Conservation (phyloP, 2,113 vertebrate genomes). For the Micronisus gabar region DNA sequence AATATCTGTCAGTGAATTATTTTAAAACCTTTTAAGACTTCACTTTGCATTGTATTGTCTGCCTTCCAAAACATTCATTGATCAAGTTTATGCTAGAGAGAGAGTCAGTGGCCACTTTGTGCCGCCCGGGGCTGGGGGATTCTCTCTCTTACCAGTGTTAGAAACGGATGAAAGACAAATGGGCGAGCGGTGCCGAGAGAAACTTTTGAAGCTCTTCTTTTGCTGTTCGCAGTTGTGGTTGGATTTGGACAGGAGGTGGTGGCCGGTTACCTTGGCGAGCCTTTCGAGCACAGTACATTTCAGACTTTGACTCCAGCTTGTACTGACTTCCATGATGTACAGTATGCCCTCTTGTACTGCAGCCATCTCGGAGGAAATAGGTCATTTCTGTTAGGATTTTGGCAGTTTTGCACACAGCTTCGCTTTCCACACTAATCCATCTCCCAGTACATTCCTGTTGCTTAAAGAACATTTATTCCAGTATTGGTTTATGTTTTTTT, state of each 20-base stretch:
- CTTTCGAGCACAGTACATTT: not conserved
- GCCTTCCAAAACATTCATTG: not conserved
- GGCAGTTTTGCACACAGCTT: constrained; percentile 72
- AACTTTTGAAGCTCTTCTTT: not conserved
- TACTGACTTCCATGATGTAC: constrained; percentile 20
- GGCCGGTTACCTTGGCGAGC: not conserved
- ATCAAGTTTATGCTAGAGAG: not conserved
- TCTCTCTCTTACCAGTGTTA: not conserved
- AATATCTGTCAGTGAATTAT: not conserved
- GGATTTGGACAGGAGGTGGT: not conserved
- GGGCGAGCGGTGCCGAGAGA: not conserved
- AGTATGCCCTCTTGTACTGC: constrained; percentile 60
- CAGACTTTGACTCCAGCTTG: constrained; percentile 55
- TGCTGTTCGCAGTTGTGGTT: not conserved
- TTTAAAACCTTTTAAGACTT: not conserved
- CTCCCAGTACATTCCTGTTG: constrained; percentile 67
- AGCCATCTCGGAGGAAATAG: constrained; percentile 59
- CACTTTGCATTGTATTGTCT: not conserved
- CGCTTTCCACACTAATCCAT: constrained; percentile 68
- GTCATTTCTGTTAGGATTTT: constrained; percentile 53
- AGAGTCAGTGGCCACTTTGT: not conserved
- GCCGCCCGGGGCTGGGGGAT: not conserved
- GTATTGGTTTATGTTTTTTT: constrained; percentile 47
- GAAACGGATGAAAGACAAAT: not conserved
- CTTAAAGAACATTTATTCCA: constrained; percentile 60